Evolutionary conservation across 2,888 invertebrate species (phyloP).

Genomic region (Bellardia bayeri): DNA sequence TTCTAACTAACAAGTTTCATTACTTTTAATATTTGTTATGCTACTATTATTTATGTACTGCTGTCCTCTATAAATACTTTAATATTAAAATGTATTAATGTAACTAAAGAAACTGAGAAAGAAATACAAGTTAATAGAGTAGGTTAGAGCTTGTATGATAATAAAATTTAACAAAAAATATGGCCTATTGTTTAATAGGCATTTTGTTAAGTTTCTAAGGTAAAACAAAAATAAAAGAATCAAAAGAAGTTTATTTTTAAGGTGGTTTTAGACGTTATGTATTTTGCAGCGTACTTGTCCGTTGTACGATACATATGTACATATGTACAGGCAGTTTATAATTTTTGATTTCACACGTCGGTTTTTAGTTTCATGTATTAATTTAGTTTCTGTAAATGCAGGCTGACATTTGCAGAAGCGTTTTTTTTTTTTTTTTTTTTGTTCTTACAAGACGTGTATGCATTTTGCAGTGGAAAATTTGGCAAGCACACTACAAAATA

Average conservation of each 20-base stretch:
- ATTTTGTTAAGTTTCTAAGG: neutral
- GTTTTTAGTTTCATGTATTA: neutral
- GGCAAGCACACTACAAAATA: too few species aligned
- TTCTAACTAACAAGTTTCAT: conserved; percentile 37
- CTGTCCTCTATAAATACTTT: neutral
- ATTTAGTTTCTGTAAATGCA: too few species aligned
- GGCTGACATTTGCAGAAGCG: too few species aligned
- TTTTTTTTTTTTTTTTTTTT: too few species aligned
- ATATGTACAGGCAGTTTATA: too few species aligned
- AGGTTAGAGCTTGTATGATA: conserved; percentile 27
- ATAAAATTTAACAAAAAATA: neutral
- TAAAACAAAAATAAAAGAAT: neutral
- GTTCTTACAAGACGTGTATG: too few species aligned
- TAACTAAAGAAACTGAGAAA: conserved; percentile 8
- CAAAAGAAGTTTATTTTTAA: neutral
- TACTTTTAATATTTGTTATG: neutral
- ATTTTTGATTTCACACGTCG: too few species aligned
- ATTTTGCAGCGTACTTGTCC: too few species aligned
- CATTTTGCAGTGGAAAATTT: too few species aligned
- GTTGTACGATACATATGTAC: too few species aligned
- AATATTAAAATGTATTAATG: neutral
- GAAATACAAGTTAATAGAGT: conserved; percentile 49
- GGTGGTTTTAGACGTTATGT: too few species aligned
- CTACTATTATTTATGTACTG: neutral
- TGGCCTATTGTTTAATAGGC: neutral